phyloP scores from a whole-genome alignment of 1,140 invertebrate species.

The Drosophila kohkoa region DNA sequence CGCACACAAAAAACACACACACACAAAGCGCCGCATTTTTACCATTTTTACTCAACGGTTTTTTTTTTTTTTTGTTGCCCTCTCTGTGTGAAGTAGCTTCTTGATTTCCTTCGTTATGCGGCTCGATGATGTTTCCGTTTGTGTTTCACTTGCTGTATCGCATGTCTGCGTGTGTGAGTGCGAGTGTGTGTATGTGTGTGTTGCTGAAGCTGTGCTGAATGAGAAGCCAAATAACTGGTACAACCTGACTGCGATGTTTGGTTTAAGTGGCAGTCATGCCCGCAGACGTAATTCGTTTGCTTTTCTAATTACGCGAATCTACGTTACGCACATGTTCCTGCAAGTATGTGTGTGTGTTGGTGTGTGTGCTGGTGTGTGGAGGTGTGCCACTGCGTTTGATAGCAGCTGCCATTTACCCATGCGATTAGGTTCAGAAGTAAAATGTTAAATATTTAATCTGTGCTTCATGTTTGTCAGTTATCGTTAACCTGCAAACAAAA shows the following conservation, averaged over 20 bases:
- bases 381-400: slow-evolving; percentile 29
- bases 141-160: slow-evolving; percentile 1
- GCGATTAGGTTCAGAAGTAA: slow-evolving; percentile 50
- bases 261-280: slow-evolving; percentile 41
- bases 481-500: slow-evolving; percentile 43
- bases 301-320: slow-evolving; percentile 61
- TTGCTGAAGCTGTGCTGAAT: slow-evolving; percentile 4
- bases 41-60: slow-evolving; percentile 19
- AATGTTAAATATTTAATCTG: slow-evolving; percentile 63
- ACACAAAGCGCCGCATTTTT: slow-evolving; percentile 29
- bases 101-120: slow-evolving; percentile 68
- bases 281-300: slow-evolving; percentile 58
- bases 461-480: slow-evolving; percentile 64
- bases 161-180: slow-evolving; percentile 11
- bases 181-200: slow-evolving; percentile 11
- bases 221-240: slow-evolving; percentile 18
- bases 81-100: slow-evolving; percentile 51
- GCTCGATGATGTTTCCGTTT: slow-evolving; percentile 56
- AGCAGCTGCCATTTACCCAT: slow-evolving; percentile 46
- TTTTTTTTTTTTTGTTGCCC: slow-evolving; percentile 13
- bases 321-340: background rate
- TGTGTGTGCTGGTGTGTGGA: background rate
- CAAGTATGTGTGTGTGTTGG: background rate
- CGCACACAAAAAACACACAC: slow-evolving; percentile 3
- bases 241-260: background rate